Conservation (phyloP, 1,140 invertebrate genomes). For the Trinorchestia longiramus region DNA sequence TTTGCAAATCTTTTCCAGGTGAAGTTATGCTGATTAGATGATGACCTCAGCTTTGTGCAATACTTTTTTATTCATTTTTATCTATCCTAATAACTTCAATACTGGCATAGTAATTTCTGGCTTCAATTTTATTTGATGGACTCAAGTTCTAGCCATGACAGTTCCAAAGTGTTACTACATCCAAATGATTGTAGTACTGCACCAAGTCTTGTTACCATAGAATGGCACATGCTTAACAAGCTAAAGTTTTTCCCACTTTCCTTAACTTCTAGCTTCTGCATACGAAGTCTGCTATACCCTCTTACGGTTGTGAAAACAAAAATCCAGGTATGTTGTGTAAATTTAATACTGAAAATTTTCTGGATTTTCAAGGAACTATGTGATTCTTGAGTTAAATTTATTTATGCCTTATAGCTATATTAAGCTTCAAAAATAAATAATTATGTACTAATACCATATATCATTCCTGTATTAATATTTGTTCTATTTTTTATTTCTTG, state of each 20-base stretch:
- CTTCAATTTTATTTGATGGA: slow-evolving; percentile 32
- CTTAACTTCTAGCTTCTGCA: slow-evolving; percentile 85
- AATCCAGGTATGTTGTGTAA: slow-evolving; percentile 70
- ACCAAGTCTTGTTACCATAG: slow-evolving; percentile 77
- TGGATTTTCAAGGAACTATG: too few species aligned
- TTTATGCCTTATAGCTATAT: not conserved
- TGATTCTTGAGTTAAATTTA: not conserved
- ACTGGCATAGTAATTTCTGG: not conserved
- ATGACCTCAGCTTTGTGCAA: not conserved
- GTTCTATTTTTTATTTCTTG: not conserved
- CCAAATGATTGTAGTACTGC: not conserved
- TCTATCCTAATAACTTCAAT: not conserved
- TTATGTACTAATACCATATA: not conserved
- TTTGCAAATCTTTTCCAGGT: not conserved
- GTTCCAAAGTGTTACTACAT: not conserved
- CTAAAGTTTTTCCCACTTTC: slow-evolving; percentile 91
- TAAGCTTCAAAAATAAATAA: not conserved
- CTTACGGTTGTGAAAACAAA: slow-evolving; percentile 95
- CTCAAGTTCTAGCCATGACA: not conserved
- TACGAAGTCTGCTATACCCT: slow-evolving; percentile 92
- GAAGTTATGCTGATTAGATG: not conserved
- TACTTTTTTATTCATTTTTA: not conserved
- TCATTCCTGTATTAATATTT: not conserved
- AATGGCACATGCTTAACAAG: slow-evolving; percentile 99
- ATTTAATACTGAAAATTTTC: not conserved